phyloP scores from a whole-genome alignment of 2,797 vertebrate genomes.

The Meda fulgida region DNA sequence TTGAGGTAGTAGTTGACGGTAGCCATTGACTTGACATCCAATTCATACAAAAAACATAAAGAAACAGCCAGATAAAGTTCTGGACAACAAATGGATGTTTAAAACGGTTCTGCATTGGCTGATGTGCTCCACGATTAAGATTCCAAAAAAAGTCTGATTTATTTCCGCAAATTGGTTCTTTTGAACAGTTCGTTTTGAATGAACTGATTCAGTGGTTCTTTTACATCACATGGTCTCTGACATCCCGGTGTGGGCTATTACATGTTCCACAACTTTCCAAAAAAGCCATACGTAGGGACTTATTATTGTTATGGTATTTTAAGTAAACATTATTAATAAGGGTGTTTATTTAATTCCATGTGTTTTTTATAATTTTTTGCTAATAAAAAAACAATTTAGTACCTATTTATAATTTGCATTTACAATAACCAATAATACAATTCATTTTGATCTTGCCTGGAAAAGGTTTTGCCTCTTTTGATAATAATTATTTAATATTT shows the following conservation, averaged over 20 bases:
- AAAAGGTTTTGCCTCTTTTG: background rate
- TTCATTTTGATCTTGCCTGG: background rate
- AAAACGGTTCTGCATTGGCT: slow-evolving; percentile 9
- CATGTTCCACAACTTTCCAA: background rate
- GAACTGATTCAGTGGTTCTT: background rate
- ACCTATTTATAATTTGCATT: background rate
- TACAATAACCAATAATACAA: background rate
- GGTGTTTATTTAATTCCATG: background rate
- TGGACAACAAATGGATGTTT: slow-evolving; percentile 46
- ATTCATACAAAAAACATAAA: slow-evolving; percentile 59
- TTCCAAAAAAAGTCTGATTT: background rate
- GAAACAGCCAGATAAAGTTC: slow-evolving; percentile 61
- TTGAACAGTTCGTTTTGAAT: background rate
- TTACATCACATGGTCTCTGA: background rate
- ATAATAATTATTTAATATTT: background rate
- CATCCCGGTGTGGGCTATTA: background rate
- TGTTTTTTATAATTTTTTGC: too few relatives aligned
- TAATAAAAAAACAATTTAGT: background rate
- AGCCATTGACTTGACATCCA: too few relatives aligned
- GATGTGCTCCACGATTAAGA: background rate
- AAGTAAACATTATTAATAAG: background rate
- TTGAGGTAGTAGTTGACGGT: too few relatives aligned
- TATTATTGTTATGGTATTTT: background rate
- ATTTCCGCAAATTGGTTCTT: background rate
- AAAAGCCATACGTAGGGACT: background rate